phyloP scores from a whole-genome alignment of 2,797 vertebrate species.

The Epinephelus malabaricus region DNA sequence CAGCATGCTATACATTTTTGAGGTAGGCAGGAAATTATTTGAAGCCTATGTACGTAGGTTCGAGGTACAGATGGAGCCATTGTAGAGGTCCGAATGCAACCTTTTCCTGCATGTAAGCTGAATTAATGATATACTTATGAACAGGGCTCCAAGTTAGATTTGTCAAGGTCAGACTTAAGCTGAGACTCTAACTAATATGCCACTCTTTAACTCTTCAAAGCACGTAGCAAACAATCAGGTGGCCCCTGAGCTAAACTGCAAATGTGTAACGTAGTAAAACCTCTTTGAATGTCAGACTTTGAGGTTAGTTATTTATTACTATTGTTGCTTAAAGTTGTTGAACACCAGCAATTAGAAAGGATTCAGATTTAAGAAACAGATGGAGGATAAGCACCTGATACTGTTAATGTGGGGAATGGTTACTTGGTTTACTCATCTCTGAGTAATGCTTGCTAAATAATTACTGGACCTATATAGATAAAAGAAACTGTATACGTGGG shows the following conservation, averaged over 20 bases:
- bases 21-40: constrained; percentile 50
- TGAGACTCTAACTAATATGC: not conserved
- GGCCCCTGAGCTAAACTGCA: not conserved
- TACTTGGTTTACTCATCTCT: not conserved
- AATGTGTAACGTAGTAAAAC: constrained; percentile 12
- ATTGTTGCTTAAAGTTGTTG: not conserved
- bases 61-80: constrained; percentile 47
- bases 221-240: not conserved
- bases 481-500: no score
- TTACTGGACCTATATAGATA: not conserved
- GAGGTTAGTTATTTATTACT: not conserved
- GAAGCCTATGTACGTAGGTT: constrained; percentile 41
- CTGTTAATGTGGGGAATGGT: not conserved
- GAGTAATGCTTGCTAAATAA: not conserved
- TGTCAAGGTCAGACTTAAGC: constrained; percentile 4
- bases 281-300: not conserved
- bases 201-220: not conserved
- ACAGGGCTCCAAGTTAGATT: not conserved
- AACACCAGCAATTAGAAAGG: not conserved
- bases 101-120: constrained; percentile 6
- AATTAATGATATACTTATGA: constrained; percentile 20
- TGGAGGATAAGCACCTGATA: not conserved
- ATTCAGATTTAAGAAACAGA: not conserved
- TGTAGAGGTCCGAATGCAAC: constrained; percentile 20
- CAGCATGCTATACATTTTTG: constrained; percentile 48